Evolutionary conservation across 2,797 vertebrate species (phyloP).

Genomic region (Scolopax rusticola): DNA sequence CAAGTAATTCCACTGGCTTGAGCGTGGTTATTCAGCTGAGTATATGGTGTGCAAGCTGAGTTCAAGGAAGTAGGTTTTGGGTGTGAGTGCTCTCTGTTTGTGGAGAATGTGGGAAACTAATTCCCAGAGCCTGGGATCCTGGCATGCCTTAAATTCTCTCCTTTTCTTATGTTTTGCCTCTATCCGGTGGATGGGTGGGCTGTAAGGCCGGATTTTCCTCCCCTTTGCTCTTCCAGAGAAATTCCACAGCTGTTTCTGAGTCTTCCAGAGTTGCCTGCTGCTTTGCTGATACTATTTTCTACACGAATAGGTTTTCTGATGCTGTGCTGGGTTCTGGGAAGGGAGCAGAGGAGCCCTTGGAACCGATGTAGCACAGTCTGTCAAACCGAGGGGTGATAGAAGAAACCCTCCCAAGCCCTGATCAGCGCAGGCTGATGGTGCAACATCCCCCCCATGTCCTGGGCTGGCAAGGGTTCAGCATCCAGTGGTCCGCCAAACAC

Average conservation of each 20-base stretch:
- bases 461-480: neutral
- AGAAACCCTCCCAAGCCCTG: neutral
- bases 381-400: neutral
- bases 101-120: neutral
- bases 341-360: neutral
- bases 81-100: neutral
- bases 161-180: neutral
- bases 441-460: neutral
- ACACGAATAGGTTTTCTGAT: neutral
- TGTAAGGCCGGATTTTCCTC: constrained; percentile 23
- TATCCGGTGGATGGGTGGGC: neutral
- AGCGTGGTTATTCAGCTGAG: neutral
- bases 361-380: neutral
- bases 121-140: constrained; percentile 13
- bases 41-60: neutral
- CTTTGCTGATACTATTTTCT: neutral
- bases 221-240: neutral
- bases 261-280: neutral
- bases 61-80: constrained; percentile 8
- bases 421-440: neutral
- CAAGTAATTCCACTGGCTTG: neutral
- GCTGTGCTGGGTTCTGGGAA: neutral
- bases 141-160: constrained; percentile 35
- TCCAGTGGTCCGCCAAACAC: neutral
- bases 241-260: constrained; percentile 34